These are phyloP conservation scores for Ganaspis sp. DNA, from an alignment of 1,140 invertebrate genomes.

Conservation along the genomic window DNA sequence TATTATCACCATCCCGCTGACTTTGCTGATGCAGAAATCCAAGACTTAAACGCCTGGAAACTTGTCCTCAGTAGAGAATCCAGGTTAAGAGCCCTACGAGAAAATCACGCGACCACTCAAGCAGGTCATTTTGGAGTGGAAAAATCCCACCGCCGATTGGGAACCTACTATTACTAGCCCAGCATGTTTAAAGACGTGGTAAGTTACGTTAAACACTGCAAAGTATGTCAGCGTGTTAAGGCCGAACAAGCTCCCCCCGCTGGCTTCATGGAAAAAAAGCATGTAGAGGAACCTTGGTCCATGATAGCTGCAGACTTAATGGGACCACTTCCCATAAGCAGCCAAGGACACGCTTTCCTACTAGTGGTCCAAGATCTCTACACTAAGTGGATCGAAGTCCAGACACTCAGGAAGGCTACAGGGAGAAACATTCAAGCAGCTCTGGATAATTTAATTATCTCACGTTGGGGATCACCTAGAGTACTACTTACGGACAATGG, in stretches of 20 bases:
- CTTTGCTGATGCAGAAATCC: too few relatives aligned
- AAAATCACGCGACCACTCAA: too few relatives aligned
- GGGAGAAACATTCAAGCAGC: neutral
- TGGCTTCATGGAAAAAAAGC: constrained; percentile 55
- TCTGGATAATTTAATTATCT: neutral
- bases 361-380: neutral
- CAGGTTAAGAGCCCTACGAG: too few relatives aligned
- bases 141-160: constrained; percentile 55
- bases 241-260: constrained; percentile 44
- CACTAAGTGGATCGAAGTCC: neutral
- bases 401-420: neutral
- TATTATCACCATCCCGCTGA: too few relatives aligned
- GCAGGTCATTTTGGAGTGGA: too few relatives aligned
- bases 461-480: neutral
- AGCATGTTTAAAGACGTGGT: constrained; percentile 41
- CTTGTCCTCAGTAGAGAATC: constrained; percentile 22
- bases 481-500: neutral
- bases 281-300: neutral
- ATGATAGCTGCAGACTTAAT: constrained; percentile 57
- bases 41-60: too few relatives aligned
- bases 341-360: neutral
- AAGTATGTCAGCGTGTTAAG: constrained; percentile 57
- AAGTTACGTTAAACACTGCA: constrained; percentile 44
- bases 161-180: constrained; percentile 50
- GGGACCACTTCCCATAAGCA: constrained; percentile 44